Evolutionary conservation across 2,797 vertebrate species (phyloP).

Genomic region (Hapalemur alaotrensis): DNA sequence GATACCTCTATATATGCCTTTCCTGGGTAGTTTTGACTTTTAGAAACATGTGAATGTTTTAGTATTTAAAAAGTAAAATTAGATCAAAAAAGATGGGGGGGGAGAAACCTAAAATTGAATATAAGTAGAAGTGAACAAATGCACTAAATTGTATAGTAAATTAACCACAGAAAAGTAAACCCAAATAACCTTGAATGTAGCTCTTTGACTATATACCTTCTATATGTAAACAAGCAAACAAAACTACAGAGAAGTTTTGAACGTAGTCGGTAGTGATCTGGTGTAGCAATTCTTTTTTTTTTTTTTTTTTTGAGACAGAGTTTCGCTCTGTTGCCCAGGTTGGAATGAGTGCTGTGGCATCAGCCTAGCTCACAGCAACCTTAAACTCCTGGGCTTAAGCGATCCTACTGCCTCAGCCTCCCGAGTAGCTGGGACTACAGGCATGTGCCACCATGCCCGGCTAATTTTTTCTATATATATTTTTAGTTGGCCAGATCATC

Average conservation of each 20-base stretch:
- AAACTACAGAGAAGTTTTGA: background rate
- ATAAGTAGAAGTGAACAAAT: background rate
- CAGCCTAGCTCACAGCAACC: no score
- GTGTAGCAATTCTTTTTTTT: background rate
- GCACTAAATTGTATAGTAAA: background rate
- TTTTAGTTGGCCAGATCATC: no score
- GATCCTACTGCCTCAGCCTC: no score
- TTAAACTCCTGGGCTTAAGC: no score
- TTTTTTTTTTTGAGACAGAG: no score
- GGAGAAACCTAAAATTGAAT: constrained; percentile 4
- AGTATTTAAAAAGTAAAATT: background rate
- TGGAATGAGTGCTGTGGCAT: no score
- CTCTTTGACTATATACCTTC: background rate
- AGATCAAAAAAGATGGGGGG: background rate
- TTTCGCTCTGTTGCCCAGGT: no score
- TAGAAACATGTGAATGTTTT: background rate
- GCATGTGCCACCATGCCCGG: no score
- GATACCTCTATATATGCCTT: background rate
- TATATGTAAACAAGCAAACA: background rate
- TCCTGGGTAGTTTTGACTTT: background rate
- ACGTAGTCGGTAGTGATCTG: background rate
- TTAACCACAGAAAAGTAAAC: background rate
- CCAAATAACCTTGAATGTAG: background rate
- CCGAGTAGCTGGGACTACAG: no score
- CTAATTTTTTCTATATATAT: no score